Evolutionary conservation across 2,888 invertebrate species (phyloP), one percentile per base, ranked within the genome.

Genomic region (Argyra leucocephala): DNA sequence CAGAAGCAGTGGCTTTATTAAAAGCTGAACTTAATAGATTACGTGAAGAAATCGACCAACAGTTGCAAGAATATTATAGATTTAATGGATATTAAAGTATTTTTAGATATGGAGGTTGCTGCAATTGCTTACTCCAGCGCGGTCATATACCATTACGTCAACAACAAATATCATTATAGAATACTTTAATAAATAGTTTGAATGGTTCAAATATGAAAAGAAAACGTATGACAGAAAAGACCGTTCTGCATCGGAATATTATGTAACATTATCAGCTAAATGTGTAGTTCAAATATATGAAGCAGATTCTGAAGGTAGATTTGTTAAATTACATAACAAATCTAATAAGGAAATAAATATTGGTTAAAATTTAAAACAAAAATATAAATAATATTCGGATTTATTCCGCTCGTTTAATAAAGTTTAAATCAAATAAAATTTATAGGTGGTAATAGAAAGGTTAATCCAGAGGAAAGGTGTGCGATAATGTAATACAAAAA

Each of bases 11-110:
- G 69, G 86, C 87, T 0, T 75, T 84, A 15, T 82, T 93, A 68
- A 95, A 96, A 74, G 85, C 84, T 62, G 93, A 94, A 77, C 78
- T 95, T 71, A 81, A 85, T 6, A 83, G 88, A 0, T 82, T 94
- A 73, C 85, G 92, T 22, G 90, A 91, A 64, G 91, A 94, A 76
- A 91, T 96, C 87, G 87, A 89, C 1, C 85, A 85, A 57, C 93
- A 96, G 75, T 82, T 96, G 74, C 87, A 90, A 73, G 98, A 99
- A 78, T 98, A 97, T 81, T 93, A 95, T n/a, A 77, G 96, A 96
- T 75, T 85, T 99, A 69, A 91, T 97, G 89, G 97, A 97, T 80
- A 93, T 95, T 77, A 98, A 97, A 83, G 90, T 93, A 63, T 90
- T 91, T 57, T 83, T 96, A 68, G 94, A 95, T 80, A 84, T 88